A percentile compares a stretch with the other conserved stretches of the same genome.
phyloP scores from a whole-genome alignment of 92 coral and sea anemone species.

The Muricea muricata region DNA sequence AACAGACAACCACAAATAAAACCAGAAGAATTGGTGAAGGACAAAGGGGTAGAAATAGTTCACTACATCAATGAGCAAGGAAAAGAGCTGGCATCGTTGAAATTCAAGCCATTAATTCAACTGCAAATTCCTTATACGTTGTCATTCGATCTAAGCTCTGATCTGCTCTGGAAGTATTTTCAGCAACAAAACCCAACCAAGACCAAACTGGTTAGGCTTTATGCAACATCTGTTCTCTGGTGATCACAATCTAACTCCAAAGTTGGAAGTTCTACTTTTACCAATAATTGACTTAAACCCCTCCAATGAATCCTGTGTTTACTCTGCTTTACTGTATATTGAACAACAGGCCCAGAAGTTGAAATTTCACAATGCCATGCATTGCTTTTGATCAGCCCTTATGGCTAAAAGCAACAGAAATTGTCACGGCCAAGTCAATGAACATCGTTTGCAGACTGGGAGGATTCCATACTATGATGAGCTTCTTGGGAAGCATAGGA shows the following conservation, averaged over 20 bases:
- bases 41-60: slow-evolving; percentile 31
- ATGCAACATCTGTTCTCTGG: slow-evolving; percentile 38
- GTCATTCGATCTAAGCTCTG: slow-evolving; percentile 41
- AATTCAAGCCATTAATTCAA: slow-evolving; percentile 9
- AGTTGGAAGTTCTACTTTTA: neutral
- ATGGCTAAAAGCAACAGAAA: slow-evolving; percentile 40
- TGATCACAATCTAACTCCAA: slow-evolving; percentile 14
- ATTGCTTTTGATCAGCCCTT: neutral
- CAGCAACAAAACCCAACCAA: slow-evolving; percentile 19
- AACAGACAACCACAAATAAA: slow-evolving; percentile 26
- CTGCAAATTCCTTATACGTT: too few species aligned
- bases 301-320: neutral
- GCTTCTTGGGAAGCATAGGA: neutral
- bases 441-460: neutral
- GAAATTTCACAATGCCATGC: slow-evolving; percentile 37
- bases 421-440: slow-evolving; percentile 23
- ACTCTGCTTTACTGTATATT: neutral
- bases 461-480: neutral
- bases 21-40: slow-evolving; percentile 18
- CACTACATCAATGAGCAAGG: slow-evolving; percentile 20
- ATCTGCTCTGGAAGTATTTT: slow-evolving; percentile 42
- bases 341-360: neutral
- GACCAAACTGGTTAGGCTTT: slow-evolving; percentile 32
- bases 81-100: slow-evolving; percentile 32
- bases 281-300: slow-evolving; percentile 5